Evolutionary conservation across 2,113 vertebrate genomes (phyloP).

Genomic region (Rhabdomys dilectus): DNA sequence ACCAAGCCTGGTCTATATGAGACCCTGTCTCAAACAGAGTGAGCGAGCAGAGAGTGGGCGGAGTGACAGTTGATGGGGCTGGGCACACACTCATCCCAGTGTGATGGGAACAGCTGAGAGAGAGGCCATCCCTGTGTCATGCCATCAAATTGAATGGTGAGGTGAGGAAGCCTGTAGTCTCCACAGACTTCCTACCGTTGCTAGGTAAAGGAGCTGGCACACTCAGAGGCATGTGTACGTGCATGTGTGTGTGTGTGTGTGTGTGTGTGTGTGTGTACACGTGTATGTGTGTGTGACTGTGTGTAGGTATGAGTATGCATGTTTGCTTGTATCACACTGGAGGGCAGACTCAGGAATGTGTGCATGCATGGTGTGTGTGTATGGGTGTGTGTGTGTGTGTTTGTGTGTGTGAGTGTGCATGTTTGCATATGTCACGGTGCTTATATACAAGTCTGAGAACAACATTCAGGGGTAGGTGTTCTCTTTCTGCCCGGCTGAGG

Average conservation of each 20-base stretch:
- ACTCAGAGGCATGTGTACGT: neutral
- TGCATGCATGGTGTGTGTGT: no score
- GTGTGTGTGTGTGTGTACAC: neutral
- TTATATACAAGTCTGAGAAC: neutral
- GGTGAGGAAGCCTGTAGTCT: neutral
- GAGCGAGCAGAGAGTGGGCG: neutral
- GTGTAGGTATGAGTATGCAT: no score
- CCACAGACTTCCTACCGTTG: neutral
- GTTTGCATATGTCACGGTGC: neutral
- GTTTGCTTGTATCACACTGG: no score
- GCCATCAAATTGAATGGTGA: no score
- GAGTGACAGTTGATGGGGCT: no score
- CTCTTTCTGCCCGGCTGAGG: neutral
- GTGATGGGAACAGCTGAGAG: neutral
- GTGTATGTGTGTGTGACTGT: neutral
- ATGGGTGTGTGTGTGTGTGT: neutral
- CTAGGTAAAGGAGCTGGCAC: neutral
- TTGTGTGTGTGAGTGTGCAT: neutral
- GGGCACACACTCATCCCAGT: rapidly evolving
- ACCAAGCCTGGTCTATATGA: neutral
- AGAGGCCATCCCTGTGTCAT: neutral
- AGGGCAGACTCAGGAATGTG: neutral
- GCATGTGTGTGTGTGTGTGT: neutral
- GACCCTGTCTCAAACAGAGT: neutral
- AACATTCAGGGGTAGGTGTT: neutral